Conservation (phyloP, 2,113 vertebrate species). For the Perca fluviatilis region DNA sequence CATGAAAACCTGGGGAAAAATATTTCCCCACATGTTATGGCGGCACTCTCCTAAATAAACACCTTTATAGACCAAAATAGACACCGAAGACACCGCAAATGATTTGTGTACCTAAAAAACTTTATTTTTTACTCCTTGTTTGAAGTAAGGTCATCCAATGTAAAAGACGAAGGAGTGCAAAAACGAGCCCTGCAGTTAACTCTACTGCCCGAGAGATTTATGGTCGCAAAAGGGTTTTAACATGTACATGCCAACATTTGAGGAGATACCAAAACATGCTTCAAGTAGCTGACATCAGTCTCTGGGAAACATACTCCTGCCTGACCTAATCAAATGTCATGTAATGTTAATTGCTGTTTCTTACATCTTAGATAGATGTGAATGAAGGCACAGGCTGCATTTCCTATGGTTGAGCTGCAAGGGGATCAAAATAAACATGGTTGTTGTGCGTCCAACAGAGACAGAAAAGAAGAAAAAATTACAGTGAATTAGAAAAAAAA, state of each 20-base stretch:
- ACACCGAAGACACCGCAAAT: slow-evolving; percentile 67
- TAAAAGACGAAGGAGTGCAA: slow-evolving; percentile 38
- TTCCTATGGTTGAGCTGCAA: slow-evolving; percentile 48
- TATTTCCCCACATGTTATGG: slow-evolving; percentile 57
- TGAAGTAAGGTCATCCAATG: slow-evolving; percentile 63
- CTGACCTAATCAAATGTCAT: slow-evolving; percentile 28
- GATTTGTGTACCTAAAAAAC: slow-evolving; percentile 58
- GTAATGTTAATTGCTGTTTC: too few species aligned
- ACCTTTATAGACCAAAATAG: slow-evolving; percentile 58
- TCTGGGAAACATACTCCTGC: slow-evolving; percentile 59
- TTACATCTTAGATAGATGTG: too few species aligned
- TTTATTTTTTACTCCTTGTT: slow-evolving; percentile 69
- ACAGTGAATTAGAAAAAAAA: slow-evolving; percentile 45
- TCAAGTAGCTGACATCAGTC: slow-evolving; percentile 64
- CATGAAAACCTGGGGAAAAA: slow-evolving; percentile 30
- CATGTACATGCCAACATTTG: slow-evolving; percentile 66
- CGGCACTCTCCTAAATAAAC: slow-evolving; percentile 51
- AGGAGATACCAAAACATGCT: slow-evolving; percentile 71
- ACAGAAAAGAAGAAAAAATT: slow-evolving; percentile 40
- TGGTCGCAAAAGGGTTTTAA: slow-evolving; percentile 61
- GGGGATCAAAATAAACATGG: slow-evolving; percentile 61
- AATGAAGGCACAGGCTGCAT: slow-evolving; percentile 23
- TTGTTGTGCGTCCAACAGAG: slow-evolving; percentile 58
- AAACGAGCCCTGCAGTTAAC: slow-evolving; percentile 57
- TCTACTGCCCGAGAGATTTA: slow-evolving; percentile 71